phyloP scores from a whole-genome alignment of 2,888 invertebrate genomes.

The Drosophila formosana region DNA sequence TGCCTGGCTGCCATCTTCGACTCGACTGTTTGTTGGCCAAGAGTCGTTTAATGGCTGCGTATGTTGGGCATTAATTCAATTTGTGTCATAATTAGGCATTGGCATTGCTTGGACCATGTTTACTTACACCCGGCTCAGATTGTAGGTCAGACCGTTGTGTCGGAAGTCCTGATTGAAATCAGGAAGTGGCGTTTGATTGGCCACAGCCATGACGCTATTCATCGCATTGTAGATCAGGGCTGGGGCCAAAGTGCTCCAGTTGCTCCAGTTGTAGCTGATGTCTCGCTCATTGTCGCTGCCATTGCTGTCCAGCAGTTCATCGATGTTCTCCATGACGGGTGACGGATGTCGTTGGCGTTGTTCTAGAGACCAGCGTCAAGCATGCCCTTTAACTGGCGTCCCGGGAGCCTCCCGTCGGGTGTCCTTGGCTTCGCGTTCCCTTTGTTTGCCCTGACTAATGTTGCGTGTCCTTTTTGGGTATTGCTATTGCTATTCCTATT shows the following conservation, averaged over 20 bases:
- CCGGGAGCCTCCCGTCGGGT: constrained; percentile 10
- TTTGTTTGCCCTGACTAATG: constrained; percentile 63
- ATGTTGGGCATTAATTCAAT: constrained; percentile 69
- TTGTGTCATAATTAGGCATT: constrained; percentile 68
- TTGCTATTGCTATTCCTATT: constrained; percentile 64
- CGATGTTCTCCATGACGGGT: constrained; percentile 43
- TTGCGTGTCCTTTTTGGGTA: constrained; percentile 57
- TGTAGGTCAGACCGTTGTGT: constrained; percentile 36
- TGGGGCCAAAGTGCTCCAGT: constrained; percentile 70
- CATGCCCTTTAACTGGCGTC: neutral
- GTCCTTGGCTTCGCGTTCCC: constrained; percentile 11
- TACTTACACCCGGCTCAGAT: constrained; percentile 68
- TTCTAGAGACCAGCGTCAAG: constrained; percentile 8
- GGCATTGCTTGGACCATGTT: constrained; percentile 23
- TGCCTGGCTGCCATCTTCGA: neutral
- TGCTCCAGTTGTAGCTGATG: constrained; percentile 54
- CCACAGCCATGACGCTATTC: constrained; percentile 55
- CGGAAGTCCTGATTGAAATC: constrained; percentile 39
- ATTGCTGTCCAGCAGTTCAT: constrained; percentile 44
- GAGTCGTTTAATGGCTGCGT: constrained; percentile 22
- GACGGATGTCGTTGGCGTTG: constrained; percentile 28
- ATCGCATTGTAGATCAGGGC: constrained; percentile 62
- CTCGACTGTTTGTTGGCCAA: neutral
- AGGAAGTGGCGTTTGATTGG: constrained; percentile 64
- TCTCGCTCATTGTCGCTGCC: constrained; percentile 19